These are phyloP conservation scores for Hylaeus volcanicus DNA, from an alignment of 1,140 invertebrate genomes.

Conservation along the genomic window DNA sequence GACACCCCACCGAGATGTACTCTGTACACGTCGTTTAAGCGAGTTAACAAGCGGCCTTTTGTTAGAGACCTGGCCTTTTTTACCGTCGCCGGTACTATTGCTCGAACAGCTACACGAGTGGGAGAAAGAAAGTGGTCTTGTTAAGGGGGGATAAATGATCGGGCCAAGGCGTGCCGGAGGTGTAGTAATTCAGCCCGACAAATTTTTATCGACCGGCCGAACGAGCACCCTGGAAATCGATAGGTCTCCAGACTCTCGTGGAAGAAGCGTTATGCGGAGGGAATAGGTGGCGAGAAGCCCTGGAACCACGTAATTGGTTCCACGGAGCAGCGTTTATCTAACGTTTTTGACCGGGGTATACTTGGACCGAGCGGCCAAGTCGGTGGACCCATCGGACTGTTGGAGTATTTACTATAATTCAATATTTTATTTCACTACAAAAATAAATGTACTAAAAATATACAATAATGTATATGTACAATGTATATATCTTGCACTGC, in stretches of 20 bases:
- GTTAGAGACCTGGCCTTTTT: slow-evolving; percentile 40
- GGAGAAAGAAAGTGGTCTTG: slow-evolving; percentile 8
- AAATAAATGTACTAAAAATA: too few relatives aligned
- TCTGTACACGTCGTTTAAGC: slow-evolving; percentile 47
- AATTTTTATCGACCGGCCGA: slow-evolving; percentile 19
- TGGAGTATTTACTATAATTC: too few relatives aligned
- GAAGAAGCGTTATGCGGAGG: background rate
- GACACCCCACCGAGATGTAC: slow-evolving; percentile 43
- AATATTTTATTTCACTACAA: too few relatives aligned
- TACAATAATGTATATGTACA: too few relatives aligned
- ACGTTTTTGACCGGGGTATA: too few relatives aligned
- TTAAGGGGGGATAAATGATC: slow-evolving; percentile 25
- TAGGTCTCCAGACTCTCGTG: background rate
- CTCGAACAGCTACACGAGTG: slow-evolving; percentile 10
- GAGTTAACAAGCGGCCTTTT: slow-evolving; percentile 51
- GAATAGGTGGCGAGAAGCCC: too few relatives aligned
- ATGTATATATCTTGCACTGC: too few relatives aligned
- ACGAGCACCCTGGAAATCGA: slow-evolving; percentile 19
- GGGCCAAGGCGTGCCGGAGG: slow-evolving; percentile 4
- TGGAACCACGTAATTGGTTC: too few relatives aligned
- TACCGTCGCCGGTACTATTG: slow-evolving; percentile 35
- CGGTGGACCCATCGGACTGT: too few relatives aligned
- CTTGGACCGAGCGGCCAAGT: too few relatives aligned
- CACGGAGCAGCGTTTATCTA: too few relatives aligned
- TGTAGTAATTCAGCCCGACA: slow-evolving; percentile 25